Conservation (phyloP, 2,113 vertebrate genomes). For the Gallinago jamesoni region DNA sequence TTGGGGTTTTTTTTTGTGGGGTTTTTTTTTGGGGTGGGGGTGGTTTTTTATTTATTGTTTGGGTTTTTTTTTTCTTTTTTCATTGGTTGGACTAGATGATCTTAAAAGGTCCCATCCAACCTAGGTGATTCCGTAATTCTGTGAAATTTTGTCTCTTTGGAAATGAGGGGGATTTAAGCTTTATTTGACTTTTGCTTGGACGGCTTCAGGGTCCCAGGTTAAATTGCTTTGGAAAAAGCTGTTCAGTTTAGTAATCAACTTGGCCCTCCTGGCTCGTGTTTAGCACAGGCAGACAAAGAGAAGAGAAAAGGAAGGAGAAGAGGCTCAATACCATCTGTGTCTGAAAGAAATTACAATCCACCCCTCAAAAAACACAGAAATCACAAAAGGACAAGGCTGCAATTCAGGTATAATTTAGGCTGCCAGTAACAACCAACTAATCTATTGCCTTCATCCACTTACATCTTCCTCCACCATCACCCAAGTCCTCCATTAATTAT, state of each 20-base stretch:
- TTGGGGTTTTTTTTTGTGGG: too few species aligned
- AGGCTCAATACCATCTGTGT: neutral
- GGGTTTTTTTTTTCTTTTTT: too few species aligned
- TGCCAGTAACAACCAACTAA: neutral
- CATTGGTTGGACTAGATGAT: too few species aligned
- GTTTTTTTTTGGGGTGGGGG: too few species aligned
- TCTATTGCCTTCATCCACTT: neutral
- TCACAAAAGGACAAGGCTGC: neutral
- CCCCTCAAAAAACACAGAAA: neutral
- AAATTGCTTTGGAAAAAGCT: neutral
- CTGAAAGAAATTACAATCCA: neutral
- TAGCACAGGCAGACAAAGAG: neutral
- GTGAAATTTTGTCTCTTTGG: neutral
- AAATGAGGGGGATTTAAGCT: neutral
- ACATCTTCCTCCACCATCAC: neutral
- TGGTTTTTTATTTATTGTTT: too few species aligned
- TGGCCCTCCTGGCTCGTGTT: fast-evolving
- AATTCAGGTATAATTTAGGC: neutral
- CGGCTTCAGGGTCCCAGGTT: neutral
- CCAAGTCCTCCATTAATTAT: neutral
- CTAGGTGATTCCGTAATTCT: too few species aligned
- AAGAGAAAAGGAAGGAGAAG: neutral
- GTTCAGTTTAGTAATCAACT: neutral
- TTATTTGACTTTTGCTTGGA: neutral
- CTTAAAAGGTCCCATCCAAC: too few species aligned